A percentile compares a stretch with the other conserved stretches of the same genome.
Evolutionary conservation across 2,797 vertebrate genomes (phyloP).

Genomic region (Lindbergichthys nudifrons): DNA sequence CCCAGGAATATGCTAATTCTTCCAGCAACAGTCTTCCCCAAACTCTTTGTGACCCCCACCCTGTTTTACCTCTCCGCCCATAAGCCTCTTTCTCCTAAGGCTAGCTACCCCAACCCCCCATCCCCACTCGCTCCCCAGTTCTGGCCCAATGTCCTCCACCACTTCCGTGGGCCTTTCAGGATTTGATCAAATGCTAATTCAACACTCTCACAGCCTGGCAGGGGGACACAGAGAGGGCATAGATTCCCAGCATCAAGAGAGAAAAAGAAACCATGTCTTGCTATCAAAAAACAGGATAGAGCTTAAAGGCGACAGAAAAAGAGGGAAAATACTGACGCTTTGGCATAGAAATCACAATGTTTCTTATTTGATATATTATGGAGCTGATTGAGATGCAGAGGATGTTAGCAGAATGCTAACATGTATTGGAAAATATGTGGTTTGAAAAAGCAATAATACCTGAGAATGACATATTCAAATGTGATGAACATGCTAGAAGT

Average conservation of each 20-base stretch:
- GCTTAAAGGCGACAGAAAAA: conserved; percentile 18
- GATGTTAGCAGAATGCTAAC: neutral
- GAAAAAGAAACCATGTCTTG: conserved; percentile 24
- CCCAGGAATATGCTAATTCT: conserved; percentile 72
- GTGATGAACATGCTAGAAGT: neutral
- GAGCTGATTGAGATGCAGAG: conserved; percentile 2
- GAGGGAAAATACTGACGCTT: neutral
- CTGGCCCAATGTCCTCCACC: conserved; percentile 58
- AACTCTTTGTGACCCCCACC: conserved; percentile 68
- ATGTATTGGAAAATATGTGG: conserved; percentile 6
- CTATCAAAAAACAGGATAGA: conserved; percentile 23
- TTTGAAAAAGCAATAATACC: neutral
- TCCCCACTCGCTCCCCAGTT: conserved; percentile 29
- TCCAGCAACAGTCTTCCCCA: conserved; percentile 55
- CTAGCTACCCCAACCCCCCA: conserved; percentile 54
- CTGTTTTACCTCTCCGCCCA: conserved; percentile 57
- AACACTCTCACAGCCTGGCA: conserved; percentile 69
- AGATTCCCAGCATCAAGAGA: conserved; percentile 62
- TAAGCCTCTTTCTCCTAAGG: conserved; percentile 62
- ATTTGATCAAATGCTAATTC: conserved; percentile 80
- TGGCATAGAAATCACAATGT: neutral
- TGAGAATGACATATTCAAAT: neutral
- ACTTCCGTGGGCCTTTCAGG: conserved; percentile 76
- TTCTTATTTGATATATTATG: neutral
- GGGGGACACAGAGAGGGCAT: conserved; percentile 70